These are phyloP conservation scores for Sycophila sp. DNA, from an alignment of 1,140 invertebrate genomes.

Conservation along the genomic window DNA sequence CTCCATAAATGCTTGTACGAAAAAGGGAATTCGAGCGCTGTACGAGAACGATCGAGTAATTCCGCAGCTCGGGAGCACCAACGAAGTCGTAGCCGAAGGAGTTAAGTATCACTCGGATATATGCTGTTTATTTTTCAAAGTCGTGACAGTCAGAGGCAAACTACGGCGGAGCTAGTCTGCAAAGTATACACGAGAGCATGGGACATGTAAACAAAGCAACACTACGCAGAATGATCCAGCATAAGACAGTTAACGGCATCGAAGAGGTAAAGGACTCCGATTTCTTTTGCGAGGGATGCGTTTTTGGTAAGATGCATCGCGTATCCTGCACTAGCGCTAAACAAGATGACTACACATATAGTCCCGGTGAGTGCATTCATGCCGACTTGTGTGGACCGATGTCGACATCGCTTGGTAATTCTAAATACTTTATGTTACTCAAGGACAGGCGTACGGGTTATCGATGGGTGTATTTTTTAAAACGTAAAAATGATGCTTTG, in stretches of 20 bases:
- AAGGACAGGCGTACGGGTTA: constrained; percentile 61
- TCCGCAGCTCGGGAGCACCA: constrained; percentile 21
- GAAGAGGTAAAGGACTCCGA: constrained; percentile 10
- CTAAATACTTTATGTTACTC: constrained; percentile 60
- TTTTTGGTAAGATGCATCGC: constrained; percentile 51
- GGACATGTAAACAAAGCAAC: constrained; percentile 13
- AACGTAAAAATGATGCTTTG: constrained; percentile 56
- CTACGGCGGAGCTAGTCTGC: neutral
- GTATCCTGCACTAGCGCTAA: constrained; percentile 54
- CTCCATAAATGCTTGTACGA: constrained; percentile 39
- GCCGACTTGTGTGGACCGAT: neutral
- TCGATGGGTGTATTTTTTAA: constrained; percentile 59
- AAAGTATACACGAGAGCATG: constrained; percentile 7
- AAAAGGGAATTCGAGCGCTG: constrained; percentile 18
- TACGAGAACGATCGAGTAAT: constrained; percentile 25
- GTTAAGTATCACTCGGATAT: constrained; percentile 30
- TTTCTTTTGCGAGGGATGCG: constrained; percentile 56
- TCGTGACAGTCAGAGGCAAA: neutral
- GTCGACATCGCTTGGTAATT: constrained; percentile 41
- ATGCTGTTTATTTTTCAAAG: constrained; percentile 31
- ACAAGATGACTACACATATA: constrained; percentile 57
- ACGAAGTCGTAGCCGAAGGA: constrained; percentile 31
- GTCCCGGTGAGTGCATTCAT: constrained; percentile 49
- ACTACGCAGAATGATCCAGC: neutral
- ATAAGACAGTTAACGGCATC: neutral